Evolutionary conservation across 1,140 invertebrate species (phyloP), one percentile per base, ranked within the genome.

Genomic region (Physella acuta): DNA sequence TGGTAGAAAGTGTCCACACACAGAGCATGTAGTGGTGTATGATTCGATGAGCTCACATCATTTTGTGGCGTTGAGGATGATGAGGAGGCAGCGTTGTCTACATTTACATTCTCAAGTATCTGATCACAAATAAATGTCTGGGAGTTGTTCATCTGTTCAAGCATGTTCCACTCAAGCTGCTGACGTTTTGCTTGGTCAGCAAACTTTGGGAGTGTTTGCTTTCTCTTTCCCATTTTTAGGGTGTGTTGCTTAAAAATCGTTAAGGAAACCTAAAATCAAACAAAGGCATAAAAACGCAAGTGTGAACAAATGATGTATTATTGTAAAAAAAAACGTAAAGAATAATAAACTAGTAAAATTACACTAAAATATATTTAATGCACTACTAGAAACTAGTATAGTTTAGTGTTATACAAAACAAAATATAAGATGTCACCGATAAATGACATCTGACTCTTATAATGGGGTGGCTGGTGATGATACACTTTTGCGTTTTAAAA

Each of bases 141-240:
- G 11, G 75, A 76, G 37, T 39, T 28, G 24, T 34, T 51, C 28
- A 59, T 37, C 72, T 62, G 17, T 24, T 79, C 78, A 26, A 70
- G 36, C 78, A 82, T 79, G 66, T 80, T 81, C 82, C 82, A 84
- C 67, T 76, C 64, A 62, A 79, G 26, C 28, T 70, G 70, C 56
- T 74, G 71, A 34, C 79, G 72, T 68, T 80, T 80, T 11, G 71
- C 77, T 49, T 76, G 75, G 37, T 71, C 66, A 20, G 71, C 74
- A 37, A 71, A 72, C 44, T 71, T 63, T 34, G 82, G 82, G 14
- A 67, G 59, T 52, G 36, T 49, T 34, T 76, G 70, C 61, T 84
- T 84, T 51, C 82, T 71, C 66, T 82, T 83, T 14, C 75, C 76
- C 81, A 82, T 82, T 65, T 63, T 76, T n/a, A n/a, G n/a, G n/a